Evolutionary conservation across 37 sponge, comb jelly and placozoan genomes (phyloP), one percentile per base, ranked within the genome.

Genomic region (Diacarnus erythraeanus): DNA sequence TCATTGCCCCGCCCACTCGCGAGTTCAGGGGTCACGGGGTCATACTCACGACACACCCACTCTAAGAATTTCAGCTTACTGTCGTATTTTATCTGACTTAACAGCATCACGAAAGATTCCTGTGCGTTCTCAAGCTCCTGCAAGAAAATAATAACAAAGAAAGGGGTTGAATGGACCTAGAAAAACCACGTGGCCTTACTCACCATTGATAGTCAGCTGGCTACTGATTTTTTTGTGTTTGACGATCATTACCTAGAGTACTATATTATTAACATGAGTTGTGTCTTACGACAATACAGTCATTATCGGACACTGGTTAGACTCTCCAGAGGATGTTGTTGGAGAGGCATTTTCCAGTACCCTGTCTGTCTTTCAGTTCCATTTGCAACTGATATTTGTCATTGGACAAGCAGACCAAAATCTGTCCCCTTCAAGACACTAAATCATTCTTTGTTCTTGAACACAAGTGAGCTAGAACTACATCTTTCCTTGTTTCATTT

Each of bases 61-160:
- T 68, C 37, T 22, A 79, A 38, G 25, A 79, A 79, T 17, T 47
- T 22, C 26, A 79, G 51, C 70, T 79, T 79, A 22, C 37, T 34
- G 9, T 79, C 80, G 27, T 23, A 68, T 6, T 69, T 51, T 30
- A 79, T 18, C 38, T 69, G 58, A 22, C 80, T 57, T 1, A 79
- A 34, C 23, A 79, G 57, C 25, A 20, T 18, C 34, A 68, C 69
- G 44, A 79, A 79, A 6, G 69, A 3, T 30, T 69, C 59, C 38
- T 79, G 69, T 1, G 80, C 80, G 3, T 21, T n/a, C 18, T 67
- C 80, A 43, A 79, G n/a, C 8, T 79, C 77, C 77, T 76, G 23
- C 10, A 44, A 72, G 51, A 47, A 15, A 12, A 15, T 15, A 6
- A 47, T 47, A 47, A 12, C 12, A 12, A 47, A 47, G 12, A 47